Evolutionary conservation across 2,888 invertebrate species (phyloP).

Genomic region (Amblyteles armatorius): DNA sequence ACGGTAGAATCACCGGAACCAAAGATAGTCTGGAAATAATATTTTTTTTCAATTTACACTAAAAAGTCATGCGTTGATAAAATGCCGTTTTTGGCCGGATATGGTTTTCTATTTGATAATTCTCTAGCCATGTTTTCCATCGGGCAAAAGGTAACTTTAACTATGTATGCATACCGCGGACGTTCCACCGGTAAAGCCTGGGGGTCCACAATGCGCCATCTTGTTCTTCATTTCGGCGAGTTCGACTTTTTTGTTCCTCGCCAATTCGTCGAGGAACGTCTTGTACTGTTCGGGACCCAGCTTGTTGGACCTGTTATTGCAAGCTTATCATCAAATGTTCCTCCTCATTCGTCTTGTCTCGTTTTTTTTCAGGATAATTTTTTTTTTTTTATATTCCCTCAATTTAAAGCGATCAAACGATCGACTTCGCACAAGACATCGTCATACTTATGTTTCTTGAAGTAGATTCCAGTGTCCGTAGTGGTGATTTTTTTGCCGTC

Average conservation of each 20-base stretch:
- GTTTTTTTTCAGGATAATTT: not conserved
- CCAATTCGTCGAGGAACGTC: slow-evolving; percentile 94
- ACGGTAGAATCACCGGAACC: too few relatives aligned
- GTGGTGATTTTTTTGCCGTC: slow-evolving; percentile 94
- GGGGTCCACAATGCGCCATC: slow-evolving; percentile 92
- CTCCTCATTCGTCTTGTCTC: not conserved
- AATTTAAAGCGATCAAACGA: not conserved
- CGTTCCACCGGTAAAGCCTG: slow-evolving; percentile 89
- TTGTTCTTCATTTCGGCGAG: slow-evolving; percentile 92
- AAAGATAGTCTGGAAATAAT: too few relatives aligned
- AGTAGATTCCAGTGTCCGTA: slow-evolving; percentile 95
- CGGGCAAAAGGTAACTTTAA: not conserved
- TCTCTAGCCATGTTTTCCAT: not conserved
- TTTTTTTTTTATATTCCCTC: not conserved
- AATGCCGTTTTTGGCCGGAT: not conserved
- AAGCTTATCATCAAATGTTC: slow-evolving; percentile 21
- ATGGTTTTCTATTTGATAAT: not conserved
- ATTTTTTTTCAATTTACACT: not conserved
- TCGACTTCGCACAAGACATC: slow-evolving; percentile 7
- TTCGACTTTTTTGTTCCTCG: slow-evolving; percentile 93
- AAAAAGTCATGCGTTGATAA: not conserved
- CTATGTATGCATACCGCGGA: slow-evolving; percentile 86
- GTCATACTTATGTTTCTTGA: slow-evolving; percentile 93
- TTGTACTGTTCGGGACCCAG: slow-evolving; percentile 92
- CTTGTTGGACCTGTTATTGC: slow-evolving; percentile 86